Conservation (phyloP, 2,113 vertebrate species). For the Paratilapia polleni region DNA sequence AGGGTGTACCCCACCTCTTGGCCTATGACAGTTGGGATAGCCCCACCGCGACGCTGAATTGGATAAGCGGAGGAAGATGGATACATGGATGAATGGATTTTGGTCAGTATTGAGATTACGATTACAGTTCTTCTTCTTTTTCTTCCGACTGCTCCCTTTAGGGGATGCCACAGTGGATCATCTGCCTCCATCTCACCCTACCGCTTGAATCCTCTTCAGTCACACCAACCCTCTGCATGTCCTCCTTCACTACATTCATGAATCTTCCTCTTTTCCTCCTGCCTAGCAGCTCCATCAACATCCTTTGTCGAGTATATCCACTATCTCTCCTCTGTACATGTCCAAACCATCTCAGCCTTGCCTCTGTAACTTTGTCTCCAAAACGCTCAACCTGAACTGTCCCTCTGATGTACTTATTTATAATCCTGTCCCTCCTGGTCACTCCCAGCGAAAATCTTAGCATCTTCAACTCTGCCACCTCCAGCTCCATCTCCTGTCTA, state of each 20-base stretch:
- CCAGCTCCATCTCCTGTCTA: too few relatives aligned
- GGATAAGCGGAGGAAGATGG: background rate
- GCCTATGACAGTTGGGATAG: background rate
- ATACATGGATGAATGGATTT: background rate
- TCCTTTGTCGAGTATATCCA: background rate
- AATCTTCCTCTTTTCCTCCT: background rate
- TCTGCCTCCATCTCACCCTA: background rate
- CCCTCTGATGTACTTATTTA: too few relatives aligned
- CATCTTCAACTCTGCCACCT: too few relatives aligned
- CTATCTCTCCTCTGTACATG: background rate
- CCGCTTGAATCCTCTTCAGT: background rate
- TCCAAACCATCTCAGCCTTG: too few relatives aligned
- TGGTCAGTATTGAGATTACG: background rate
- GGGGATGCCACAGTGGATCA: background rate
- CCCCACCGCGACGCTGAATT: background rate
- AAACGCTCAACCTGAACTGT: too few relatives aligned
- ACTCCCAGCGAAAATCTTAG: too few relatives aligned
- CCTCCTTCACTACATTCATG: background rate
- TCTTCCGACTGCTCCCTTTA: too few relatives aligned
- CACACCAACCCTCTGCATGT: background rate
- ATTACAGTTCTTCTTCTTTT: background rate
- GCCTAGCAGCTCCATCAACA: background rate
- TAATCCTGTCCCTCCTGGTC: too few relatives aligned
- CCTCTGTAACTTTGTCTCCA: too few relatives aligned
- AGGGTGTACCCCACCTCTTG: background rate